Conservation (phyloP, 2,113 vertebrate species). For the Corydoras sp. region DNA sequence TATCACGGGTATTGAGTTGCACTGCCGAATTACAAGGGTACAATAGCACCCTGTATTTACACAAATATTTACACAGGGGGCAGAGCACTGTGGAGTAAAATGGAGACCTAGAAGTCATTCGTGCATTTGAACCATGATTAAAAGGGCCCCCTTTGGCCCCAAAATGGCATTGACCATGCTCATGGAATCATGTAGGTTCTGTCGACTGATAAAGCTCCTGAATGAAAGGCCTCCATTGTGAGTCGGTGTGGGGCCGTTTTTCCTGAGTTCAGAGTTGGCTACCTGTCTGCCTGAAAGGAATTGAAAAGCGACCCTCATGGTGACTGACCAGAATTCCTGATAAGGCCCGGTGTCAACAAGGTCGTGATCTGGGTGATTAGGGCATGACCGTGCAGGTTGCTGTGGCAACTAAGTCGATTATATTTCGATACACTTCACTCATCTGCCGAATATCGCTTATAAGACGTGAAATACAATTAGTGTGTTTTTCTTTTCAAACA, state of each 20-base stretch:
- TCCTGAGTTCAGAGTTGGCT: slow-evolving; percentile 52
- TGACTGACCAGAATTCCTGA: slow-evolving; percentile 77
- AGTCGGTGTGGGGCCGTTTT: slow-evolving; percentile 30
- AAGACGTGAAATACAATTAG: no score
- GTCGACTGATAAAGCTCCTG: slow-evolving; percentile 35
- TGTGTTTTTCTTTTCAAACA: no score
- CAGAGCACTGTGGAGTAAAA: slow-evolving; percentile 35
- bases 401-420: slow-evolving; percentile 77
- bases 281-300: slow-evolving; percentile 64
- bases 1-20: slow-evolving; percentile 35
- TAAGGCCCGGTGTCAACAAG: slow-evolving; percentile 73
- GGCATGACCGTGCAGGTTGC: slow-evolving; percentile 75
- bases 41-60: slow-evolving; percentile 41
- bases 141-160: slow-evolving; percentile 27
- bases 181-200: slow-evolving; percentile 47
- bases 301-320: slow-evolving; percentile 64
- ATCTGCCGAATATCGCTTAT: slow-evolving; percentile 65
- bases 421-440: slow-evolving; percentile 81
- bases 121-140: slow-evolving; percentile 45
- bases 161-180: slow-evolving; percentile 43
- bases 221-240: slow-evolving; percentile 45
- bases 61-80: slow-evolving; percentile 42
- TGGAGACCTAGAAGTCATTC: slow-evolving; percentile 34
- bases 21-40: slow-evolving; percentile 9
- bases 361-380: slow-evolving; percentile 74